These are phyloP conservation scores for Sebastes kiyomatsui DNA, from an alignment of 2,797 vertebrate species.

Conservation along the genomic window DNA sequence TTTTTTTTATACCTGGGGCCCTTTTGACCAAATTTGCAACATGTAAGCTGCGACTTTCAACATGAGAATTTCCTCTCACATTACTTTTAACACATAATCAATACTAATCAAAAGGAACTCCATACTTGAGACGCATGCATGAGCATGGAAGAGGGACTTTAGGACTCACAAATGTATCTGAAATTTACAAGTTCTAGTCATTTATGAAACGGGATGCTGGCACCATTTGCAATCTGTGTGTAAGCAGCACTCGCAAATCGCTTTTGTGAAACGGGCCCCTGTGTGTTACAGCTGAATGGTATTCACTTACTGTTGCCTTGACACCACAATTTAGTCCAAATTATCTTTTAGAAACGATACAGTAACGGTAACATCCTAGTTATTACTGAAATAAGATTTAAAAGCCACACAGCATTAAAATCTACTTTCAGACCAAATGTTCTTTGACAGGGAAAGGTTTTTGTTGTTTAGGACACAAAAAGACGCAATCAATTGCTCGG, in stretches of 20 bases:
- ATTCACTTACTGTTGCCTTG: background rate
- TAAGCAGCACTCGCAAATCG: background rate
- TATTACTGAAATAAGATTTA: background rate
- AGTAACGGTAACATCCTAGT: background rate
- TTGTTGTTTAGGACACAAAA: background rate
- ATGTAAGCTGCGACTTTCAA: background rate
- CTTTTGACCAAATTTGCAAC: background rate
- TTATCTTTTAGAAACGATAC: background rate
- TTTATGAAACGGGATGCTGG: background rate
- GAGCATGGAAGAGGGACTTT: background rate
- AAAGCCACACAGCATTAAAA: background rate
- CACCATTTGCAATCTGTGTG: background rate
- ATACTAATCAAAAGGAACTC: background rate
- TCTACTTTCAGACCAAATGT: background rate
- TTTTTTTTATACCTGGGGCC: background rate
- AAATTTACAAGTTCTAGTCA: background rate
- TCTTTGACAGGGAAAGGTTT: background rate
- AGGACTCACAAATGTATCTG: background rate
- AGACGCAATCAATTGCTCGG: background rate
- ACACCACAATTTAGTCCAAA: background rate
- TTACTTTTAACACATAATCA: background rate
- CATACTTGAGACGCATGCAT: background rate
- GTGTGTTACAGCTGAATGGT: background rate
- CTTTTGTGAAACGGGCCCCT: background rate
- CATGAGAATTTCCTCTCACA: background rate